Percentiles rank a stretch among this genome's conserved stretches.
These are phyloP conservation scores for Notarius lentiginosus DNA, from an alignment of 2,113 vertebrate species.

Conservation along the genomic window DNA sequence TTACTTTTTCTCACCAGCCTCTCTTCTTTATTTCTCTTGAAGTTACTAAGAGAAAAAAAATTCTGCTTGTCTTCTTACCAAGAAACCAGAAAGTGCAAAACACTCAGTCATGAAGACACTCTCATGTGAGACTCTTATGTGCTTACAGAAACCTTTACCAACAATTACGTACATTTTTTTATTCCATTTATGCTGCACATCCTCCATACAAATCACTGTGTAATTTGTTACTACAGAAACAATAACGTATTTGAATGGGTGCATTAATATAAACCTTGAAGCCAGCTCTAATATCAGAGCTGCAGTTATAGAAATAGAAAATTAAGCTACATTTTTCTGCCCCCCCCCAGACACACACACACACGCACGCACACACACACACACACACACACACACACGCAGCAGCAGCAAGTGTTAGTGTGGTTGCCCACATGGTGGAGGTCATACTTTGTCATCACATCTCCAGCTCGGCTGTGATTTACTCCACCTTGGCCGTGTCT, in stretches of 20 bases:
- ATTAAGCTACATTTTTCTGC: not conserved
- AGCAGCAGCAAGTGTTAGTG: not conserved
- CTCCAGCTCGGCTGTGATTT: conserved; percentile 27
- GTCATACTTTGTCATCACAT: conserved; percentile 39
- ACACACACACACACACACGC: not conserved
- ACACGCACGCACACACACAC: not conserved
- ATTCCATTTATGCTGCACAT: not conserved
- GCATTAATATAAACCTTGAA: not conserved
- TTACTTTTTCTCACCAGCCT: not conserved
- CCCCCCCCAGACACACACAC: not conserved
- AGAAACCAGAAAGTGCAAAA: not conserved
- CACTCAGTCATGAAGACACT: not conserved
- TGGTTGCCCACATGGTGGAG: conserved; percentile 29
- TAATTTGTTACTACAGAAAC: not conserved
- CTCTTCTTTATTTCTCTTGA: not conserved
- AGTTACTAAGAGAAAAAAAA: not conserved
- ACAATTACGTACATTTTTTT: not conserved
- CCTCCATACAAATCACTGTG: not conserved
- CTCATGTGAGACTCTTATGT: not conserved
- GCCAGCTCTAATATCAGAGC: not conserved
- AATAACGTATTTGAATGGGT: not conserved
- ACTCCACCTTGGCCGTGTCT: conserved; percentile 29
- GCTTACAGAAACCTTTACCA: not conserved
- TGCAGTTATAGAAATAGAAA: not conserved
- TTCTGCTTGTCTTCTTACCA: not conserved